These are phyloP conservation scores for Stichodactyla helianthus DNA, from an alignment of 64 coral and sea anemone species.

Conservation along the genomic window DNA sequence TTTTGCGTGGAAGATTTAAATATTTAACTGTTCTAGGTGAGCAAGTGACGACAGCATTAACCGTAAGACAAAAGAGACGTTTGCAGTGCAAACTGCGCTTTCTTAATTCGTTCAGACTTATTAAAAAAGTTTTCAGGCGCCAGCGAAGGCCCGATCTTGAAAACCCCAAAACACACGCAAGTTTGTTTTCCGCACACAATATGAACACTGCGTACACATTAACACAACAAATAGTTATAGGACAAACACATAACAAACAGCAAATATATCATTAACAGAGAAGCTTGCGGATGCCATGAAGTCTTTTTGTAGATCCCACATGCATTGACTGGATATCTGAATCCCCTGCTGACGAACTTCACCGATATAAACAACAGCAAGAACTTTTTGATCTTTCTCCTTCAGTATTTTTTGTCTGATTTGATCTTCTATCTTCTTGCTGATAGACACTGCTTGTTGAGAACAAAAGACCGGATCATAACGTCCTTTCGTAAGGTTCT, in stretches of 20 bases:
- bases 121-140: no score
- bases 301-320: slow-evolving; percentile 21
- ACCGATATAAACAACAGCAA: slow-evolving; percentile 12
- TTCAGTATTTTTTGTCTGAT: slow-evolving; percentile 2
- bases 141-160: no score
- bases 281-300: slow-evolving; percentile 24
- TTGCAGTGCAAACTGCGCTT: no score
- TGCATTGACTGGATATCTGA: slow-evolving; percentile 24
- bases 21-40: no score
- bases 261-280: slow-evolving; percentile 20
- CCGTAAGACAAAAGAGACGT: no score
- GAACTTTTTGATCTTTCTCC: slow-evolving; percentile 6
- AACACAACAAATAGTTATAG: neutral
- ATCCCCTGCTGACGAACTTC: slow-evolving; percentile 17
- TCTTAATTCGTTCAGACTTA: no score
- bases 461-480: neutral
- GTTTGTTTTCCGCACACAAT: neutral
- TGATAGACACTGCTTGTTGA: slow-evolving; percentile 4
- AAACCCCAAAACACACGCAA: neutral
- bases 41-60: no score
- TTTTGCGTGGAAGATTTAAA: no score
- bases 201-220: neutral
- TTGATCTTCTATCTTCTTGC: slow-evolving; percentile 13
- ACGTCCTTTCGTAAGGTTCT: neutral
- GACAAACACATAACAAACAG: slow-evolving; percentile 26